Evolutionary conservation across 2,888 invertebrate genomes (phyloP).

Genomic region (Protodeltote pygarga): DNA sequence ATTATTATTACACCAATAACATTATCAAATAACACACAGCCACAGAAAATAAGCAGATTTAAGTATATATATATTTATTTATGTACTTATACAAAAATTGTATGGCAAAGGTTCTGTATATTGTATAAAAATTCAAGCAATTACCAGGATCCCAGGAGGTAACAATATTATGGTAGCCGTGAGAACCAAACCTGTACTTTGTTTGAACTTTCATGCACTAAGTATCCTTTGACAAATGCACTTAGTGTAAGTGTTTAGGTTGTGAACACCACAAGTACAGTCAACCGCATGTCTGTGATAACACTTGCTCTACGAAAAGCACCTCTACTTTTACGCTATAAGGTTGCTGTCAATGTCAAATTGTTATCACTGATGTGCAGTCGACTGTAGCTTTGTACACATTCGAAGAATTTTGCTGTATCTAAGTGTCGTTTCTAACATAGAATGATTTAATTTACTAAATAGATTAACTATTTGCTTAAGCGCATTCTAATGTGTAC

Average conservation of each 20-base stretch:
- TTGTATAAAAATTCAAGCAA: slow-evolving; percentile 68
- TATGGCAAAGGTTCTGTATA: slow-evolving; percentile 13
- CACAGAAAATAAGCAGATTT: neutral
- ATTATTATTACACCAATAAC: neutral
- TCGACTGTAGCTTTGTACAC: slow-evolving; percentile 17
- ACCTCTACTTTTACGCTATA: slow-evolving; percentile 1
- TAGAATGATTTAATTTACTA: slow-evolving; percentile 17
- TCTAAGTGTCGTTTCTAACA: slow-evolving; percentile 15
- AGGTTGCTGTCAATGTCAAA: too few species aligned
- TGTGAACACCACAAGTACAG: too few species aligned
- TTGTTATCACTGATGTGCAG: too few species aligned
- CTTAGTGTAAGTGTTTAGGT: slow-evolving; percentile 34
- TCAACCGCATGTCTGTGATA: too few species aligned
- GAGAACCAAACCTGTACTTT: slow-evolving; percentile 63
- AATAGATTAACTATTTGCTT: slow-evolving; percentile 20
- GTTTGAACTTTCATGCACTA: slow-evolving; percentile 73
- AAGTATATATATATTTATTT: neutral
- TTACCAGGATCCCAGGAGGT: slow-evolving; percentile 65
- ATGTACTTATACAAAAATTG: neutral
- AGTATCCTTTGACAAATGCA: slow-evolving; percentile 52
- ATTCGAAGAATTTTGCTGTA: slow-evolving; percentile 3
- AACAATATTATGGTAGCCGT: slow-evolving; percentile 51
- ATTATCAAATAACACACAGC: neutral
- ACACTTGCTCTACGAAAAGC: slow-evolving; percentile 26
- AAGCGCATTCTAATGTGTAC: slow-evolving; percentile 45